Conservation (phyloP, 2,888 invertebrate species). For the Rhopalosiphum nymphaeae region DNA sequence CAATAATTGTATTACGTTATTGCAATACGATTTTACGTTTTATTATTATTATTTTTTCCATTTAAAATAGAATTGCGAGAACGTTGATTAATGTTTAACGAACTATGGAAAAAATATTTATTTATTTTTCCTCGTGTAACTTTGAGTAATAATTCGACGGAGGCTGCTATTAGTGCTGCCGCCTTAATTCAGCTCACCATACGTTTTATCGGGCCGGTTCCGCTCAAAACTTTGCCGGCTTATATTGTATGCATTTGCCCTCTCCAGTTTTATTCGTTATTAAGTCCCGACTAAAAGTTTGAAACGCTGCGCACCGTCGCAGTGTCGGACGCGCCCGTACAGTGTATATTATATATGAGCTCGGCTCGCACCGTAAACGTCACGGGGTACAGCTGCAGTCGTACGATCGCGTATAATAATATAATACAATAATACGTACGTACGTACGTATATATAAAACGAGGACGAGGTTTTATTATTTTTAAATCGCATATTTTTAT, state of each 20-base stretch:
- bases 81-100: constrained; percentile 1
- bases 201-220: neutral
- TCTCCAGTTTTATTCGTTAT: constrained; percentile 1
- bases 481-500: neutral
- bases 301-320: neutral
- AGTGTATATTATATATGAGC: neutral
- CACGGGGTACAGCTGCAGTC: neutral
- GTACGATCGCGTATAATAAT: neutral
- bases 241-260: neutral
- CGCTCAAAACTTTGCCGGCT: neutral
- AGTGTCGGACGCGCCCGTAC: neutral
- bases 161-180: neutral
- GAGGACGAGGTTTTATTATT: neutral
- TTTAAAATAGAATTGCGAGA: neutral
- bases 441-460: neutral
- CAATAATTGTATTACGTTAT: neutral
- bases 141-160: neutral
- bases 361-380: neutral
- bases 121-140: neutral
- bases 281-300: neutral
- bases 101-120: neutral
- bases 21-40: neutral
- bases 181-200: neutral
- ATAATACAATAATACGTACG: too few relatives aligned
- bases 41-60: neutral